Base-by-base conservation (phyloP, 92 coral and sea anemone genomes). In the Umimayanthus kanabou region DNA sequence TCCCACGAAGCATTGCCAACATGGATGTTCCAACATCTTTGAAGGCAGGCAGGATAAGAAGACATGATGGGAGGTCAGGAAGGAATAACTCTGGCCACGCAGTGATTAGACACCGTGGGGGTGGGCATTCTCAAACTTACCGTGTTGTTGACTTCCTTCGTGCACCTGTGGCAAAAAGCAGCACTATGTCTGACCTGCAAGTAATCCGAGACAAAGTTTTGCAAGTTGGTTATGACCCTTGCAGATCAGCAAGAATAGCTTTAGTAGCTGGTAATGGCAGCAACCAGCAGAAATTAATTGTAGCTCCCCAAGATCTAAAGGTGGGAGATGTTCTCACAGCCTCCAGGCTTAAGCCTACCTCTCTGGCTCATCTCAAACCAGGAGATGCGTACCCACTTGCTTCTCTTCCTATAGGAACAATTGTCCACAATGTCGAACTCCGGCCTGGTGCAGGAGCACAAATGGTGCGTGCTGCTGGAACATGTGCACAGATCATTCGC, bases 321-420 rank as follows among this genome's bases (percentile, higher is more conserved):
- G 95, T 90, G 9, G 99, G 99, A 13, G 99, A 97, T 89, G 89
- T 97, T 29, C 81, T 97, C 40, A 97, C 97, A 65, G 96, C 99
- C 15, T 96, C 93, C 49, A 90, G 98, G 67, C 91, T 94, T 26
- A 94, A 92, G 77, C 99, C 99, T 1, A 88, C 88, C 75, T 97
- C 99, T 14, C 82, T 95, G 13, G 98, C 99, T 0, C 89, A 89
- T 50, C 92, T 97, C 43, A 92, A 94, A 53, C 96, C 98, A 23
- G 99, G 99, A 2, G 99, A 97, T 94, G 98, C 99, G 4, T 95
- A 97, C 88, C 99, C 99, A 8, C 91, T 97, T 50, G 89, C 92
- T 47, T 91, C 88, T 81, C 85, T 97, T 65, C 99, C 99, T 1
- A 91, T 97, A 71, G 99, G 99, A 22, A 90, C 98, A 14, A 83